Evolutionary conservation across 2,888 invertebrate species (phyloP).

Genomic region (Mesoligia furuncula): DNA sequence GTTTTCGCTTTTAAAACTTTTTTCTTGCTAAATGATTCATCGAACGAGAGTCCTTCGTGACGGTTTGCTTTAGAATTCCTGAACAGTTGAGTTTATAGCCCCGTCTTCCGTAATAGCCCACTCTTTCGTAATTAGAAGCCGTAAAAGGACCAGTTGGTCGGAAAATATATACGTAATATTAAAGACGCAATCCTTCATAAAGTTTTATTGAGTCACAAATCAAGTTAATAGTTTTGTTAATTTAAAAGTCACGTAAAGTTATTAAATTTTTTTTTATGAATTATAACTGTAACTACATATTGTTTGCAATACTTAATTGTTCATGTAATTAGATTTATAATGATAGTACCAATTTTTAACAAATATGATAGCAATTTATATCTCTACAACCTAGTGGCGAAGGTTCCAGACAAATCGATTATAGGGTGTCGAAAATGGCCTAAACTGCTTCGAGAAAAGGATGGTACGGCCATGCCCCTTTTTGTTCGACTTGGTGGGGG

Average conservation of each 20-base stretch:
- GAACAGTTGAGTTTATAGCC: not conserved
- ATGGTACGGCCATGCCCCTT: too few relatives aligned
- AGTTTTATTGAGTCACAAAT: conserved; percentile 21
- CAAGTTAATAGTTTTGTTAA: conserved; percentile 21
- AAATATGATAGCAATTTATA: not conserved
- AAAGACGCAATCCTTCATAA: not conserved
- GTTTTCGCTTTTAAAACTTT: not conserved
- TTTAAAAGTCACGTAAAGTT: conserved; percentile 5
- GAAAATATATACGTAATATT: conserved; percentile 11
- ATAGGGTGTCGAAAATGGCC: too few relatives aligned
- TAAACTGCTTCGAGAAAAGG: too few relatives aligned
- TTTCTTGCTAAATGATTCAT: not conserved
- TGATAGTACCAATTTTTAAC: not conserved
- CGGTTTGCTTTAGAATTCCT: not conserved
- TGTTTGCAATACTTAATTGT: conserved; percentile 9
- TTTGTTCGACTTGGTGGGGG: too few relatives aligned
- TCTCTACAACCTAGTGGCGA: too few relatives aligned
- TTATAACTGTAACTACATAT: conserved; percentile 1
- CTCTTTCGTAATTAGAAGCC: not conserved
- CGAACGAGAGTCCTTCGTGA: not conserved
- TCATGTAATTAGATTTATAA: not conserved
- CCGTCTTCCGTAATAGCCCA: not conserved
- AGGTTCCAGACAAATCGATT: too few relatives aligned
- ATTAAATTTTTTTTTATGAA: not conserved
- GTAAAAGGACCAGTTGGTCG: conserved; percentile 4